These are phyloP conservation scores for Camptogramma bilineatum DNA, from an alignment of 2,888 invertebrate genomes.

Conservation along the genomic window DNA sequence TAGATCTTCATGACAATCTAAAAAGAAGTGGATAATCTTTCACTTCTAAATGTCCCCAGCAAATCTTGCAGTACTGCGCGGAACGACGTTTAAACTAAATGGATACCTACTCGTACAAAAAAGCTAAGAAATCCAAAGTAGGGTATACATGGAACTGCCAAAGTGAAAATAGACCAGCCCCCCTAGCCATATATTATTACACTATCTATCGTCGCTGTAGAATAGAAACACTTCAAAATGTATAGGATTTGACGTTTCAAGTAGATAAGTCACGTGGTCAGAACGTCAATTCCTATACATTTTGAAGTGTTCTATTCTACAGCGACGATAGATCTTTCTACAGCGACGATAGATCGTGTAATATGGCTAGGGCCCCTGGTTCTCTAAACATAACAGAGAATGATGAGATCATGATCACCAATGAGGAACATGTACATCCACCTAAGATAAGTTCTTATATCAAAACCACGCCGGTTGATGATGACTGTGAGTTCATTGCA, in stretches of 20 bases:
- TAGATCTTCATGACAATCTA: no score
- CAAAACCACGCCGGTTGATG: slow-evolving; percentile 11
- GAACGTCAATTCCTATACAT: no score
- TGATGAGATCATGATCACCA: slow-evolving; percentile 52
- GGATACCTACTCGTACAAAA: slow-evolving; percentile 43
- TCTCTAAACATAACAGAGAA: slow-evolving; percentile 50
- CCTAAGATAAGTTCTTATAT: slow-evolving; percentile 31
- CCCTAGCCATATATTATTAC: no score
- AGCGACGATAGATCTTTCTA: no score
- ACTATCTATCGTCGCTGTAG: no score
- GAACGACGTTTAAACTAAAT: slow-evolving; percentile 20
- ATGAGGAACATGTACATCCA: slow-evolving; percentile 39
- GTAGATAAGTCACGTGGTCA: no score
- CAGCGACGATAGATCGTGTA: no score
- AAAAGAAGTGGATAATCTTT: no score
- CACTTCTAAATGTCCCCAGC: background rate
- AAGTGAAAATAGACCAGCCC: slow-evolving; percentile 48
- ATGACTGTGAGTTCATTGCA: slow-evolving; percentile 15
- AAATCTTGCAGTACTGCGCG: slow-evolving; percentile 20
- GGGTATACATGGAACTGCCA: slow-evolving; percentile 55
- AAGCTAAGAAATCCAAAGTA: slow-evolving; percentile 47
- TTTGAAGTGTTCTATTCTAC: no score
- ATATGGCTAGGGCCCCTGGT: no score
- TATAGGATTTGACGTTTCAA: no score
- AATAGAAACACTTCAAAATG: no score